A percentile compares a stretch with the other conserved stretches of the same genome.
These are phyloP conservation scores for Athalia rosae DNA, from an alignment of 2,888 invertebrate genomes.

Conservation along the genomic window DNA sequence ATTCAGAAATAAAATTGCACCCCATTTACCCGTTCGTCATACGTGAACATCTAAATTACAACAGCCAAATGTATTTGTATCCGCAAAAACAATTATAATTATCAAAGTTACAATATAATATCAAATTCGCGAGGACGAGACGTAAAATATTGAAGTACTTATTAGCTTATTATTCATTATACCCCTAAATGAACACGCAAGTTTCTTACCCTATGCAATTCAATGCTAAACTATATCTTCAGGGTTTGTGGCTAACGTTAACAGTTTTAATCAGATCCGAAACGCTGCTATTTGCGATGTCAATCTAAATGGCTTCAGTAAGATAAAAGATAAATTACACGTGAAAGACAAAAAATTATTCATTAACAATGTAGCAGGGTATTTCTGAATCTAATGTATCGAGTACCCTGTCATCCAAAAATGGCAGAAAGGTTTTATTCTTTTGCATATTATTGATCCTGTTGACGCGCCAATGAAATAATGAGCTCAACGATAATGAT, in stretches of 20 bases:
- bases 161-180: constrained; percentile 57
- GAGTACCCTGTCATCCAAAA: constrained; percentile 44
- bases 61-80: constrained; percentile 12
- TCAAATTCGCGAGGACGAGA: constrained; percentile 35
- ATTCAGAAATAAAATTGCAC: constrained; percentile 2
- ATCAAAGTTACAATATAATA: constrained; percentile 48
- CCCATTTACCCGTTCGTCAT: not conserved
- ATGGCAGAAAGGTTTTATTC: constrained; percentile 35
- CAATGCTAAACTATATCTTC: constrained; percentile 24
- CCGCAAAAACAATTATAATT: constrained; percentile 38
- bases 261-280: constrained; percentile 47
- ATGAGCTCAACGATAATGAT: constrained; percentile 48
- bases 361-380: constrained; percentile 40
- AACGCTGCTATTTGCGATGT: constrained; percentile 28
- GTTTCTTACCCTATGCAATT: constrained; percentile 50
- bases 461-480: constrained; percentile 48
- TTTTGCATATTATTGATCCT: constrained; percentile 42
- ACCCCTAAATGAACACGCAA: constrained; percentile 66
- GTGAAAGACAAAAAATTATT: constrained; percentile 24
- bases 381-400: constrained; percentile 38
- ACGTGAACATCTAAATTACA: constrained; percentile 15
- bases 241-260: constrained; percentile 45
- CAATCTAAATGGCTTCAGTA: constrained; percentile 21
- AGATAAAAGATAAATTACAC: constrained; percentile 31
- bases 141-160: constrained; percentile 40